phyloP scores from a whole-genome alignment of 2,797 vertebrate genomes.

The Halcyon badia region DNA sequence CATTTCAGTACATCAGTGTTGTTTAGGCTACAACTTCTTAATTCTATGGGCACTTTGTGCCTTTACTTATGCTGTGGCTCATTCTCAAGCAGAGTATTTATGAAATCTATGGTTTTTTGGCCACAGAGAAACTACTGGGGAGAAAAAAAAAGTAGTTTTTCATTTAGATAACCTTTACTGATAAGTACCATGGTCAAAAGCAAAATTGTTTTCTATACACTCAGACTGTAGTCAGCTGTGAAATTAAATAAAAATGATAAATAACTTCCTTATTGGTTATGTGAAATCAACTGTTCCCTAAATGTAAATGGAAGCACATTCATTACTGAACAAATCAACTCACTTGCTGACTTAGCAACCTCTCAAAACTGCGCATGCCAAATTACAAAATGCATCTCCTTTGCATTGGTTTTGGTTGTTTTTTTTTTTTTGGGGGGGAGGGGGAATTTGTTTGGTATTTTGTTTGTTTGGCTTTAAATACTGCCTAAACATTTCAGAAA shows the following conservation, averaged over 20 bases:
- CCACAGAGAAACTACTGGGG: not conserved
- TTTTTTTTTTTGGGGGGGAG: not conserved
- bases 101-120: not conserved
- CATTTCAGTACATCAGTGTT: not conserved
- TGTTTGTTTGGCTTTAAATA: not conserved
- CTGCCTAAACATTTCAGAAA: not conserved
- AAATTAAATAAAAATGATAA: slow-evolving; percentile 77
- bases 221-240: slow-evolving; percentile 69
- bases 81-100: not conserved
- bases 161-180: slow-evolving; percentile 34
- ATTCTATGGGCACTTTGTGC: not conserved
- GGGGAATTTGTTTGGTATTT: not conserved
- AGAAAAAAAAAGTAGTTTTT: slow-evolving; percentile 20
- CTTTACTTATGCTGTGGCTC: not conserved
- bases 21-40: not conserved
- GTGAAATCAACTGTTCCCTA: slow-evolving; percentile 54
- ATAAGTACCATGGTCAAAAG: slow-evolving; percentile 42
- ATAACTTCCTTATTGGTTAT: slow-evolving; percentile 49
- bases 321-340: slow-evolving; percentile 45
- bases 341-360: slow-evolving; percentile 3
- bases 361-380: not conserved
- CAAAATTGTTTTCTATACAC: slow-evolving; percentile 42
- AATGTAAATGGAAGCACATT: slow-evolving; percentile 54
- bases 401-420: not conserved
- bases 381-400: not conserved